Conservation (phyloP, 2,113 vertebrate species). For the Stegastes partitus region DNA sequence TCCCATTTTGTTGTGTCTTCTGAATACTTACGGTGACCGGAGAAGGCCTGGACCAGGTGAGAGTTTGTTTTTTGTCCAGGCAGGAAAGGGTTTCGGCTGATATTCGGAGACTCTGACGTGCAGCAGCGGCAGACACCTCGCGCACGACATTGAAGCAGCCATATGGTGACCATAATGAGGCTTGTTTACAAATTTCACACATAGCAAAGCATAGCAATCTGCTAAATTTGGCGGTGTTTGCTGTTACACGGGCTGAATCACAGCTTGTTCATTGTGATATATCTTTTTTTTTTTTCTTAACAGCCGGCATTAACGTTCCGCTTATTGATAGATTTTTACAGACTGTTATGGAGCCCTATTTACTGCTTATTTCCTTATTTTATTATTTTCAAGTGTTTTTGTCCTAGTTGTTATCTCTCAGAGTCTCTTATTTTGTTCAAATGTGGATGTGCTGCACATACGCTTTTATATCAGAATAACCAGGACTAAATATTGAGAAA, state of each 20-base stretch:
- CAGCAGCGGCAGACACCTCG: constrained; percentile 20
- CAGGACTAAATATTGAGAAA: neutral
- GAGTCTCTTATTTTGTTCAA: no score
- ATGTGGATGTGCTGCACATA: no score
- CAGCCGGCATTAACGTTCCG: neutral
- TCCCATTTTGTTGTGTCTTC: constrained; percentile 28
- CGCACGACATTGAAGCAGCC: constrained; percentile 21
- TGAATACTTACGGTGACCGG: constrained; percentile 50
- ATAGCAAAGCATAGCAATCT: constrained; percentile 21
- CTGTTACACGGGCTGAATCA: constrained; percentile 1
- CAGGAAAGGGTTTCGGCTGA: neutral
- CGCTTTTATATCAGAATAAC: neutral
- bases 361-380: no score
- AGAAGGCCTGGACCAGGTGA: constrained; percentile 2
- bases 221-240: constrained; percentile 24
- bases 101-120: constrained; percentile 22
- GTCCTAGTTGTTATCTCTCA: no score
- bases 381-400: no score
- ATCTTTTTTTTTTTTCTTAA: constrained; percentile 13
- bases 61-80: constrained; percentile 47
- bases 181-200: constrained; percentile 45
- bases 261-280: constrained; percentile 1
- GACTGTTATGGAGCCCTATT: neutral
- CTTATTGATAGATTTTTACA: neutral
- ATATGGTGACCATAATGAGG: constrained; percentile 69